Percentiles rank a stretch among this genome's conserved stretches.
Evolutionary conservation across 2,113 vertebrate species (phyloP).

Genomic region (Microtus richardsoni): DNA sequence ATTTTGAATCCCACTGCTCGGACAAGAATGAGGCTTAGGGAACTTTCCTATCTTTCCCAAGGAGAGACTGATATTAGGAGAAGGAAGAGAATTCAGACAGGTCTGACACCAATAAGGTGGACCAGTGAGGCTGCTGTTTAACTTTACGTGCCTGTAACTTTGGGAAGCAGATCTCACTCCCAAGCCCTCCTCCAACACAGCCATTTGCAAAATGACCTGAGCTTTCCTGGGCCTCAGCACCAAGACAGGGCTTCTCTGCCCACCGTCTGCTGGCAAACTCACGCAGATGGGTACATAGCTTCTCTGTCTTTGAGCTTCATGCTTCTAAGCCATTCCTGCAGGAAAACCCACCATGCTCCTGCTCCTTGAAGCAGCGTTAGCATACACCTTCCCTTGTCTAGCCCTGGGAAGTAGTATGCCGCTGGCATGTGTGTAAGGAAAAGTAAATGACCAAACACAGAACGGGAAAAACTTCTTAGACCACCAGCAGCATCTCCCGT

Average conservation of each 20-base stretch:
- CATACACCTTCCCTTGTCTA: background rate
- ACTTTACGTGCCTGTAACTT: background rate
- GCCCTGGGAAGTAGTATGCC: background rate
- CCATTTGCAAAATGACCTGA: background rate
- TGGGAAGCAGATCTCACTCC: background rate
- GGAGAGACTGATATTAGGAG: background rate
- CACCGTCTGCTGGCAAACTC: background rate
- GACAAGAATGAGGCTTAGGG: background rate
- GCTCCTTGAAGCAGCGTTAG: background rate
- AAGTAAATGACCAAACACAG: background rate
- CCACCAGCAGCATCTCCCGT: constrained; percentile 72
- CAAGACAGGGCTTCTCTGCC: background rate
- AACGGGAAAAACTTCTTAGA: background rate
- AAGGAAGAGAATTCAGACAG: constrained; percentile 6
- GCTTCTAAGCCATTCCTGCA: background rate
- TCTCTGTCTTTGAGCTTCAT: background rate
- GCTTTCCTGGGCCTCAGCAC: background rate
- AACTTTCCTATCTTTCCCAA: constrained; percentile 8
- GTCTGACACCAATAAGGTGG: background rate
- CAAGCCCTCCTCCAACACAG: background rate
- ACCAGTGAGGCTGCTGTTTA: background rate
- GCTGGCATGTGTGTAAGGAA: background rate
- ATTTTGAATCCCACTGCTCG: background rate
- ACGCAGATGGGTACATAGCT: fast-evolving
- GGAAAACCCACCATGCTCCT: background rate